Base-by-base conservation (phyloP, 2,113 vertebrate genomes). In the Scortum barcoo region DNA sequence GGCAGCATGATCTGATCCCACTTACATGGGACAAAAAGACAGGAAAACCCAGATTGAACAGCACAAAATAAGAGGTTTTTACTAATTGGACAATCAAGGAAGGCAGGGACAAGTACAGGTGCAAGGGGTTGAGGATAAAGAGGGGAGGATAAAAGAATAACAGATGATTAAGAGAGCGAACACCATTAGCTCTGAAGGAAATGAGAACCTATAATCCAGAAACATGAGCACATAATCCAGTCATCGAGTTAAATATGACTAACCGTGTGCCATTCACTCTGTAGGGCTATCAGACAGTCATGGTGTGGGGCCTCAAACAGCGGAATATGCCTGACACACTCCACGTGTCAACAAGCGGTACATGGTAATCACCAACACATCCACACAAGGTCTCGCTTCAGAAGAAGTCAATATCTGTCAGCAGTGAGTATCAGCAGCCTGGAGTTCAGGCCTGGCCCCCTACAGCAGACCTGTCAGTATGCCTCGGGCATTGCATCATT, bases 401-500 rank as follows among this genome's bases (percentile, higher is more conserved):
- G 76, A 83, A 89, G 63, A 73, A 86, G 87, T 92, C 87, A 63
- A 89, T 90, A 92, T 79, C 87, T 91, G 89, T 91, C 87, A 86
- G 87, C 84, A 83, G 90, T 69, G 80, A 78, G 74, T 78, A 83
- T 91, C 87, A 83, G 87, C 87, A 86, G 83, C 86, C 81, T 66
- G 69, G 83, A 36, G 87, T 83, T 88, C 74, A 58, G 72, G 78
- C 74, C 69, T 63, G 56, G 40, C 80, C 84, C 80, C 88, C 81
- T 79, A 76, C 82, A 85, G 80, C 88, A 86, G 83, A 84, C 86
- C 87, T 93, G 92, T 89, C 90, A 83, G 83, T 87, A 75, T 76
- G 92, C 91, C 88, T 88, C 87, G 82, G 87, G 91, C 89, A 7
- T 76, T 90, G 90, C 78, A 92, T 92, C 88, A 90, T 93, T 93